Conservation (phyloP, 2,113 vertebrate genomes). For the Toxotes chatareus region DNA sequence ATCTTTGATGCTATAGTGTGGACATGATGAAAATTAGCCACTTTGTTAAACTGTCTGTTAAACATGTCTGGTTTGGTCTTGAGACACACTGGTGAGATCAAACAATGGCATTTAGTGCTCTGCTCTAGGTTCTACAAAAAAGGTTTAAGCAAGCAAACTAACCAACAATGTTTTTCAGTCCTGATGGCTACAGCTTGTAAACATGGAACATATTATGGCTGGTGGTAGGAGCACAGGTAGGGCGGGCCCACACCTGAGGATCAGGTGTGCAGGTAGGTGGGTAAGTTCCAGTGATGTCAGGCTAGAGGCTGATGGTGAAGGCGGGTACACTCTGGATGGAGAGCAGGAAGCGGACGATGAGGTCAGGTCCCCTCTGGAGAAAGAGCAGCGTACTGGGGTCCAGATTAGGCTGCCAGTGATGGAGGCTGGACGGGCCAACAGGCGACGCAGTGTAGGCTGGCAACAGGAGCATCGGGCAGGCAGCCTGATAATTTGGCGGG, state of each 20-base stretch:
- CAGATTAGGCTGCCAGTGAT: too few species aligned
- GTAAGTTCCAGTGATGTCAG: too few species aligned
- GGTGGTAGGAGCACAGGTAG: neutral
- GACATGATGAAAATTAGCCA: neutral
- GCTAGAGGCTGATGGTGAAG: too few species aligned
- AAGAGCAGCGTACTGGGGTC: too few species aligned
- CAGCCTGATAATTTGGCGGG: too few species aligned
- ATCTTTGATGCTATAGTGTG: neutral
- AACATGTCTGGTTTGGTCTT: neutral
- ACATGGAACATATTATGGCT: neutral
- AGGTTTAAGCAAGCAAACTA: slow-evolving; percentile 1
- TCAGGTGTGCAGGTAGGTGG: too few species aligned
- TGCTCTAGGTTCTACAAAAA: slow-evolving; percentile 3
- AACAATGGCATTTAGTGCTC: slow-evolving; percentile 24
- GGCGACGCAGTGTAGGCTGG: too few species aligned
- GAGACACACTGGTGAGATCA: slow-evolving; percentile 47
- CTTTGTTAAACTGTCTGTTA: neutral
- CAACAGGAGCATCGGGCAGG: too few species aligned
- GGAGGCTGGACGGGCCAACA: too few species aligned
- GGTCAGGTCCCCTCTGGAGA: too few species aligned
- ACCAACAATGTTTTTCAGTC: slow-evolving; percentile 22
- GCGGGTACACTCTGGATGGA: too few species aligned
- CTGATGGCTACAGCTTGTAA: slow-evolving; percentile 18
- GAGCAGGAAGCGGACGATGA: too few species aligned
- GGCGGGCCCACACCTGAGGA: neutral